phyloP scores from a whole-genome alignment of 2,797 vertebrate genomes.

The Sebastes jordani region DNA sequence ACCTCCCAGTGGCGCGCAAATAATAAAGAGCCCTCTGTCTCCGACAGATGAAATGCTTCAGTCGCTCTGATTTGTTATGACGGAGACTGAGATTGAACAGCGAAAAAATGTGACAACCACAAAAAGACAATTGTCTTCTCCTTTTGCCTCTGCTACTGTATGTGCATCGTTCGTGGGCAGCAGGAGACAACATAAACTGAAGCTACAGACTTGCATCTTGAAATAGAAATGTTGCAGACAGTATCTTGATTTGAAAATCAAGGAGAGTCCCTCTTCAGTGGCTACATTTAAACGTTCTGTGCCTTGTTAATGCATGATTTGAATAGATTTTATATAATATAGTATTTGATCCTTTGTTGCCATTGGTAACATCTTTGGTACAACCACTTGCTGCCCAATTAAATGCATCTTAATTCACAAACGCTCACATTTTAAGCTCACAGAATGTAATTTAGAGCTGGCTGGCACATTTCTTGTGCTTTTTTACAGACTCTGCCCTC shows the following conservation, averaged over 20 bases:
- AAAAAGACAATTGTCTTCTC: conserved; percentile 39
- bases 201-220: conserved; percentile 5
- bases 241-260: conserved; percentile 18
- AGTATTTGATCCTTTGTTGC: conserved; percentile 59
- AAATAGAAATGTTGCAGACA: conserved; percentile 38
- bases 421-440: conserved; percentile 47
- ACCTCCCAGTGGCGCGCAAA: conserved; percentile 44
- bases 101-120: conserved; percentile 48
- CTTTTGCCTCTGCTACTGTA: conserved; percentile 22
- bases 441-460: conserved; percentile 57
- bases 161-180: conserved; percentile 31
- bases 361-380: conserved; percentile 61
- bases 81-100: conserved; percentile 48
- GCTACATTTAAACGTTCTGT: conserved; percentile 2
- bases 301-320: conserved; percentile 28
- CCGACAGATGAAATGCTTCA: conserved; percentile 35
- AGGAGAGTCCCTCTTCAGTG: not conserved
- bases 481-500: conserved; percentile 45
- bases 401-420: conserved; percentile 60
- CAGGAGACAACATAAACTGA: conserved; percentile 35
- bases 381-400: conserved; percentile 60
- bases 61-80: conserved; percentile 64
- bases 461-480: conserved; percentile 40
- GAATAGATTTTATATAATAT: conserved; percentile 27
- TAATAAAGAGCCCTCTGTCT: conserved; percentile 48